A percentile compares a stretch with the other conserved stretches of the same genome.
Evolutionary conservation across 2,797 vertebrate species (phyloP).

Genomic region (Oryzias sinensis): DNA sequence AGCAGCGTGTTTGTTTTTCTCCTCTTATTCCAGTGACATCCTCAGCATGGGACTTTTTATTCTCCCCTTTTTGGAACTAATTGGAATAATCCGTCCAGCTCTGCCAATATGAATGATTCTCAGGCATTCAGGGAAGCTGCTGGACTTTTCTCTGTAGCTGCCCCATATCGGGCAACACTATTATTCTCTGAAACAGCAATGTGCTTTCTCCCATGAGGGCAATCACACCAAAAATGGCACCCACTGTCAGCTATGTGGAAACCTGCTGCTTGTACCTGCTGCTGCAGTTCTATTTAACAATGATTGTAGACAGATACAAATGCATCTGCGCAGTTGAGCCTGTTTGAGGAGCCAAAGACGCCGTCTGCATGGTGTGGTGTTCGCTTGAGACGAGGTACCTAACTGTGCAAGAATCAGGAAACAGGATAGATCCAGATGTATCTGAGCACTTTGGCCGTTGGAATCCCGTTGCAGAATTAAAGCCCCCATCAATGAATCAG

Average conservation of each 20-base stretch:
- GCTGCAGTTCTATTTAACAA: constrained; percentile 44
- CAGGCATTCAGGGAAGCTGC: constrained; percentile 50
- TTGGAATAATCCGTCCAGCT: constrained; percentile 65
- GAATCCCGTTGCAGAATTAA: constrained; percentile 55
- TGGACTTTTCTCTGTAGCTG: constrained; percentile 52
- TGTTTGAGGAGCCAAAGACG: constrained; percentile 12
- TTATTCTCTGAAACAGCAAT: constrained; percentile 45
- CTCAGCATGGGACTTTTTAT: constrained; percentile 55
- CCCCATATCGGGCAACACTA: constrained; percentile 44
- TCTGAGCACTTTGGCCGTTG: constrained; percentile 58
- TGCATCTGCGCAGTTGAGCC: constrained; percentile 21
- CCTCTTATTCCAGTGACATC: constrained; percentile 48
- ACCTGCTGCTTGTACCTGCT: constrained; percentile 44
- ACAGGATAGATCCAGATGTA: constrained; percentile 53
- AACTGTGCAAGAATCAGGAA: constrained; percentile 46
- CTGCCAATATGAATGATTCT: constrained; percentile 61
- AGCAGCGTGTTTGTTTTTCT: constrained; percentile 35
- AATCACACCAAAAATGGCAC: constrained; percentile 57
- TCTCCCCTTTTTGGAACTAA: constrained; percentile 49
- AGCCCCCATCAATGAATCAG: constrained; percentile 44
- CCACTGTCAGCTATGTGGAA: constrained; percentile 38
- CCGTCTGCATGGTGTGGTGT: constrained; percentile 22
- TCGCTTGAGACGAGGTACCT: constrained; percentile 59
- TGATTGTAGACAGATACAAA: constrained; percentile 39
- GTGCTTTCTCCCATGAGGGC: constrained; percentile 46